Evolutionary conservation across 1,140 invertebrate species (phyloP), one percentile per base, ranked within the genome.

Genomic region (Oreohelix idahoensis): DNA sequence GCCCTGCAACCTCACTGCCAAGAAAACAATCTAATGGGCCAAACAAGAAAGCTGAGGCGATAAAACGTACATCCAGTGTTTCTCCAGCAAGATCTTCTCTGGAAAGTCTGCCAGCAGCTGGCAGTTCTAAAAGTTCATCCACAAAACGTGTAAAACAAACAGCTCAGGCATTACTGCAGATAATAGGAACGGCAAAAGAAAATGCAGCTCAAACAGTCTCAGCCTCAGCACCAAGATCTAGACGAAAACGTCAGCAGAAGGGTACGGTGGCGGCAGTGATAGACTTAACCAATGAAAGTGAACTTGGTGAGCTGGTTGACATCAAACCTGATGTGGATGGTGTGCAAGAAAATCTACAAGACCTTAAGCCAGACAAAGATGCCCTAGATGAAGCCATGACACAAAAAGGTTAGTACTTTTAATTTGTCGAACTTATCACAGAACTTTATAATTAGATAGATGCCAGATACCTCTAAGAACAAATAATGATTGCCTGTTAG

Each of bases 291-390:
- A 45, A 35, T 32, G 79, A 81, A 10, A 49, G n/a, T 36, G 63
- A 71, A 23, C 71, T 36, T 71, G 79, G 51, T 42, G 69, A 81
- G 66, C 63, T 71, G 79, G 42, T 63, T 36, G 83, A 84, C 73
- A 51, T 84, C 23, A 86, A 86, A 39, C 85, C 83, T 58, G 73
- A 85, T 73, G 29, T 83, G 51, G 58, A 35, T 39, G 49, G 35
- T 11, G n/a, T 78, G n/a, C 35, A 63, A 38, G 63, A 66, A 13
- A 75, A 49, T 23, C 13, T 15, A 13, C 35, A 42, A 29, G 69
- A 78, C 39, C 11, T 73, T 26, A 73, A 71, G 51, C 53, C 74
- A 23, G 70, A 70, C 35, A 53, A 75, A 53, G 38, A 35, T 32
- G 39, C n/a, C 20, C 38, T 78, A 17, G 45, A 51, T 38, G 29